Evolutionary conservation across 2,888 invertebrate genomes (phyloP), one percentile per base, ranked within the genome.

Genomic region (Drepana falcataria): DNA sequence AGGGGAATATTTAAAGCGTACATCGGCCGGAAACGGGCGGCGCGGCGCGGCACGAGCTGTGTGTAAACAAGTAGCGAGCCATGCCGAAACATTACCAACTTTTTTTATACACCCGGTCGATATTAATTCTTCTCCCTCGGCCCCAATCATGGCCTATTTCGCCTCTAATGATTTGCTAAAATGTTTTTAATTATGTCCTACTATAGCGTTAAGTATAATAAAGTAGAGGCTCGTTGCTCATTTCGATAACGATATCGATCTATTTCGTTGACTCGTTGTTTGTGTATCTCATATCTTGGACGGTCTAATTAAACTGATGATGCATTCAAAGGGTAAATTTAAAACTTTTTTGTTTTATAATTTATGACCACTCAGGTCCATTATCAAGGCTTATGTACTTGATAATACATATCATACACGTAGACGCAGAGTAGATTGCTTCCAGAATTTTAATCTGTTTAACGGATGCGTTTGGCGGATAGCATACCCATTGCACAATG

Each of bases 41-140:
- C 64, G 67, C 72, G 71, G 68, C 74, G 21, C 21, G 21, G 21
- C 21, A 21, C 21, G 75, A 70, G 65, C 69, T 58, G 64, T 66
- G 71, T 75, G 79, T 79, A 83, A 84, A 85, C 84, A 85, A 71
- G 68, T 68, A 64, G 61, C 63, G 65, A 68, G 69, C 64, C 65
- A 57, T 68, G 66, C 69, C 68, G 64, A 81, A 81, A 83, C 78
- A 78, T 81, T 79, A 74, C 61, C 69, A 68, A 71, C 65, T 75
- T 74, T 73, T 75, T 69, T 70, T 21, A 71, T 73, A 71, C 66
- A 68, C 65, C 55, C 53, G 56, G 59, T 58, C 58, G 54, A 65
- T 71, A 66, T 77, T 76, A 68, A 65, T 64, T 66, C 59, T 63
- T 53, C 57, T 60, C 59, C 51, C 40, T 7, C 40, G 40, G 51